Evolutionary conservation across 2,797 vertebrate species (phyloP), one percentile per base, ranked within the genome.

Genomic region (Notolabrus celidotus): DNA sequence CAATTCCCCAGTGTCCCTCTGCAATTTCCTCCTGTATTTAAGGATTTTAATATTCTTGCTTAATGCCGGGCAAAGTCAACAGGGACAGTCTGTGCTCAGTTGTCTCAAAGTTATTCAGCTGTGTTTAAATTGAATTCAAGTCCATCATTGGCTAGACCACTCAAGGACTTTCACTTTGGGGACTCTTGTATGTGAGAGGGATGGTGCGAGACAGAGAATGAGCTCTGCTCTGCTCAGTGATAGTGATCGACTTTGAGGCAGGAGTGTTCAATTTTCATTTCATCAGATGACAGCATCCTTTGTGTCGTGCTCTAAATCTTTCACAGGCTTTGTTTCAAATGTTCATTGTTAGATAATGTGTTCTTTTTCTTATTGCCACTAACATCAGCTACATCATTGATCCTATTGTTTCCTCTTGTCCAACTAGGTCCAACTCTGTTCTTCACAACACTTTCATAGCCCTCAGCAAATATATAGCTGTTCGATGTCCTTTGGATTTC

Each of bases 221-320:
- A 57, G 33, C 22, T 71, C 50, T 50, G n/a, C 7, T 63, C 50
- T 34, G 20, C 9, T 9, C 46, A 22, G 1, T 55, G 27, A 64
- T 27, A 10, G 57, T 25, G 15, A 38, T 62, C 64, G 52, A 29
- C 34, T 16, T 27, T 39, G 14, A 15, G 25, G 42, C 33, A 61
- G 23, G 60, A 64, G 53, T 64, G 52, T 73, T 77, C 51, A 38
- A 47, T 74, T 83, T 79, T 50, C 29, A 39, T 72, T 53, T 67
- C 42, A 71, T 54, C 46, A 41, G 29, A 64, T 70, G 34, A 52
- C 52, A 65, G 10, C 51, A 51, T 78, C 23, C 65, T 76, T 72
- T 61, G 27, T 56, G 38, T 36, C 11, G 54, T 23, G 14, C 42
- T 68, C 22, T 22, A 3, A 55, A 19, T 59, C 52, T 47, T 74